Base-by-base conservation (phyloP, 2,797 vertebrate genomes). In the Apodemus agrarius region DNA sequence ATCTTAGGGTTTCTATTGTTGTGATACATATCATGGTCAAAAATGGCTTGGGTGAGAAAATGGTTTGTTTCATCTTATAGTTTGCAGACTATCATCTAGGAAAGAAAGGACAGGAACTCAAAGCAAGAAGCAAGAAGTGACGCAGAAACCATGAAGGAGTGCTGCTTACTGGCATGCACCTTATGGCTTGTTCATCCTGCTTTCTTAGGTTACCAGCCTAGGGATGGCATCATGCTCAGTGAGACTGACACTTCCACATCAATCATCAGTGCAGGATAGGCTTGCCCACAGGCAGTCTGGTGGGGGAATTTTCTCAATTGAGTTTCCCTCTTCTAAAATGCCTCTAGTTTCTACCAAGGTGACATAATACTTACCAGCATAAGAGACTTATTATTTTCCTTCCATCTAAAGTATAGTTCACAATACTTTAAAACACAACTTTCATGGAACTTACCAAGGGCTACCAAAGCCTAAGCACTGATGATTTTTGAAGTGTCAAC, bases 401-500 rank as follows among this genome's bases (percentile, higher is more conserved):
- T 88, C 22, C 63, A 0, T 67, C 40, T 89, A 65, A 87, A 79
- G 22, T 49, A 54, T 63, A 63, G 40, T 79, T 74, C 12, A 63
- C 31, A 75, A 46, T 1, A 67, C 31, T 83, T 91, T 14, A 88
- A 88, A 79, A 37, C 3, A 75, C 61, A 52, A 76, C n/a, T 95
- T 93, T 94, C 21, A 90, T 90, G 59, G 9, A 76, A 81, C 54
- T 81, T 92, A 26, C n/a, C n/a, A n/a, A 80, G 29, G 19, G 2
- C 72, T 31, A 57, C 90, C 52, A 96, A 95, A 93, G 40, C 46
- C 79, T 26, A 91, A 65, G n/a, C 74, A 88, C 93, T 98, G 96
- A 97, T 98, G 87, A 96, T 90, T 97, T 97, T 97, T 97, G 96
- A 98, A 92, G 84, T 97, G 85, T 98, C 95, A 98, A 98, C 95